Evolutionary conservation across 2,797 vertebrate species (phyloP).

Genomic region (Leucoraja ocellata): DNA sequence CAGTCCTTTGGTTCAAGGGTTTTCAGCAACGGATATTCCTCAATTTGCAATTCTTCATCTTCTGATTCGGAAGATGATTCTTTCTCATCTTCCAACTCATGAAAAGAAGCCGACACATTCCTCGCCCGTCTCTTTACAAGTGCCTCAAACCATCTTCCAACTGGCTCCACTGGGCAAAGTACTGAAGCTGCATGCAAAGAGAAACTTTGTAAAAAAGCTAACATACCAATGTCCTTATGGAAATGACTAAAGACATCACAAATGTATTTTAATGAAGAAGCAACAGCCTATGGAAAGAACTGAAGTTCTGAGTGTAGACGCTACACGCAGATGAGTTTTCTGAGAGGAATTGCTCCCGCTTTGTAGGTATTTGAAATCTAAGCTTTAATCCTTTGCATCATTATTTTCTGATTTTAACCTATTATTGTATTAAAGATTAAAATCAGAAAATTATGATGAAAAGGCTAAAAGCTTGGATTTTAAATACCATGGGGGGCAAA

Average conservation of each 20-base stretch:
- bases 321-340: too few species aligned
- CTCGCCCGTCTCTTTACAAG: conserved; percentile 85
- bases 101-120: conserved; percentile 85
- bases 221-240: neutral
- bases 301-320: neutral
- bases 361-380: too few species aligned
- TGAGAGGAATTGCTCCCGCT: too few species aligned
- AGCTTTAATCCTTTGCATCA: too few species aligned
- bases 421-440: neutral
- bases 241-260: neutral
- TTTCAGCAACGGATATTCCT: conserved; percentile 86
- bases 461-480: neutral
- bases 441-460: neutral
- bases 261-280: neutral
- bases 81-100: conserved; percentile 93
- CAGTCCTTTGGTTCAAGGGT: conserved; percentile 98
- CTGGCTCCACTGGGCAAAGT: conserved; percentile 86
- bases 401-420: too few species aligned
- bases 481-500: too few species aligned
- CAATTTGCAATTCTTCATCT: conserved; percentile 87
- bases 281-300: neutral
- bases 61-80: conserved; percentile 85
- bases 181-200: conserved; percentile 69
- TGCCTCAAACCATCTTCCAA: conserved; percentile 96
- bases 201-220: neutral